Percentiles rank a stretch among this genome's conserved stretches.
Evolutionary conservation across 53 echinoderm and acorn worm genomes (phyloP).

Genomic region (Crossaster papposus): DNA sequence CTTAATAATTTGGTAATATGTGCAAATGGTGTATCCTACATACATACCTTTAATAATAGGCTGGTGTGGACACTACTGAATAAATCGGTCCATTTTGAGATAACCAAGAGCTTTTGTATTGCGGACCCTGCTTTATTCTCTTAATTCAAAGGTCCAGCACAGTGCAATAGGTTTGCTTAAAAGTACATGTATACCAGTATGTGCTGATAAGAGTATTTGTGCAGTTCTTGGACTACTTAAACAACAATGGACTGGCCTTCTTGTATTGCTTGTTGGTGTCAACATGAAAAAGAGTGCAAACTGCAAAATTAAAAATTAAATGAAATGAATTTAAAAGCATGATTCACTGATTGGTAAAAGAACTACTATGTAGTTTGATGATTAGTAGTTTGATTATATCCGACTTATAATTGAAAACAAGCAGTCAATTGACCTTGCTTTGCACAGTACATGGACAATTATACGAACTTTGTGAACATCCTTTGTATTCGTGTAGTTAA

Average conservation of each 20-base stretch:
- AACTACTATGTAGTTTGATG: not conserved
- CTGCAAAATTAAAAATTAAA: not conserved
- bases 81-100: not conserved
- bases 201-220: conserved; percentile 29
- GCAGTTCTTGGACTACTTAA: conserved; percentile 21
- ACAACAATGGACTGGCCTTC: conserved; percentile 44
- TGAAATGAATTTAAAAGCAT: not conserved
- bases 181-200: conserved; percentile 35
- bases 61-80: not conserved
- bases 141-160: conserved; percentile 2
- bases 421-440: no score
- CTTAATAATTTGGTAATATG: no score
- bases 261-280: not conserved
- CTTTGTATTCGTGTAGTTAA: no score
- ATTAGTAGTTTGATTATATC: not conserved
- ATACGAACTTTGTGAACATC: no score
- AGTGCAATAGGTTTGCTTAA: not conserved
- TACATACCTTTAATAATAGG: no score
- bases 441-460: no score
- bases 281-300: not conserved
- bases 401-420: no score
- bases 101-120: not conserved
- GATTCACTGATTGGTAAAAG: not conserved
- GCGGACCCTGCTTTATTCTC: not conserved
- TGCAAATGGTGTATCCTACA: no score